phyloP scores from a whole-genome alignment of 2,113 vertebrate species.

The Tragelaphus scriptus region DNA sequence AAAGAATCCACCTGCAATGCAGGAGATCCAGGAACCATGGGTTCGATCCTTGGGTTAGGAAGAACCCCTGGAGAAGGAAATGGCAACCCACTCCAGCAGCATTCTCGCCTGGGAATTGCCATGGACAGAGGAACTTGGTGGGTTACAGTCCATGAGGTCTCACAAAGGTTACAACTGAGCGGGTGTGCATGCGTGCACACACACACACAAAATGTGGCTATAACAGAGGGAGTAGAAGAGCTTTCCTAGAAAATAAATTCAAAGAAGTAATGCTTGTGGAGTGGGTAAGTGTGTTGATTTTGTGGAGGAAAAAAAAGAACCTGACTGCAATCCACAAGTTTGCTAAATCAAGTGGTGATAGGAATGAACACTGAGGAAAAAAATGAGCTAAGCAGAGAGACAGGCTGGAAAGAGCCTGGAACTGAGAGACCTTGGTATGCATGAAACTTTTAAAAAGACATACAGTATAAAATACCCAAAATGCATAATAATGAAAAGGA shows the following conservation, averaged over 20 bases:
- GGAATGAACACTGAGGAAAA: background rate
- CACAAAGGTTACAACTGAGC: background rate
- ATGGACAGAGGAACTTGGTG: background rate
- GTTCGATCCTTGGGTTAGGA: background rate
- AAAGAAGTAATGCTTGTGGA: background rate
- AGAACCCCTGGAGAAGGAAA: background rate
- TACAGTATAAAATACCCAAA: background rate
- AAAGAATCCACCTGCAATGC: background rate
- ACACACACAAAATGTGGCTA: fast-evolving
- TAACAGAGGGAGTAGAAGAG: background rate
- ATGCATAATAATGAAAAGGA: background rate
- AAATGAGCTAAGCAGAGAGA: background rate
- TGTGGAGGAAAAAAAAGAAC: background rate
- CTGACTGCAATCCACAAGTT: background rate
- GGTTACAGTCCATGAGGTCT: background rate
- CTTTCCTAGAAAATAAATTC: background rate
- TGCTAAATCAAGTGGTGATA: background rate
- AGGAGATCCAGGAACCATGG: background rate
- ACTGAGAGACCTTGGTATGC: background rate
- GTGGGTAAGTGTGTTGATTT: background rate
- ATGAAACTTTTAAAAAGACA: background rate
- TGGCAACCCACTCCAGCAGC: background rate
- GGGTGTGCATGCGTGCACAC: background rate
- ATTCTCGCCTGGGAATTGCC: background rate
- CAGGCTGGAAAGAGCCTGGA: background rate